Base-by-base conservation (phyloP, 2,888 invertebrate genomes). In the Trisateles emortualis region DNA sequence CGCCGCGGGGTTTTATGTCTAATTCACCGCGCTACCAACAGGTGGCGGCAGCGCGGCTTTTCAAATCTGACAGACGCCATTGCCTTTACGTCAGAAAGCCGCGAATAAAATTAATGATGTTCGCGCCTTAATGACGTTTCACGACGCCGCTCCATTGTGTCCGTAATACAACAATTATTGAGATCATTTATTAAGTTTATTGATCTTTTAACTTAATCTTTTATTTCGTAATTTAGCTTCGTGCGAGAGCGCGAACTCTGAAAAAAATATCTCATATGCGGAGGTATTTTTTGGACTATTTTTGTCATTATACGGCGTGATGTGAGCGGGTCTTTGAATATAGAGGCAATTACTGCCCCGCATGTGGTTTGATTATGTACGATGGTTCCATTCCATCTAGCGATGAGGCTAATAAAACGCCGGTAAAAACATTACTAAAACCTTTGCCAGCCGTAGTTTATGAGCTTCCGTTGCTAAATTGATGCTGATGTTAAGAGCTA, bases 171-270 rank as follows among this genome's bases (percentile, higher is more conserved):
- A 92, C 92, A 92, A 92, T 92, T 92, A 92, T 92, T 92, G 89
- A 92, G 92, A 92, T 92, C 92, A 92, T 92, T 92, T 92, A 92
- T 92, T 92, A 92, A 92, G 92, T 92, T 92, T 92, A 92, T 92
- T 92, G 92, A 92, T 92, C 92, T 92, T 92, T 92, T 92, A 92
- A 91, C 85, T 92, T 92, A 92, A 92, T 92, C 92, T 92, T 92
- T 92, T 92, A 92, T 92, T 92, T 92, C 89, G 92, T 92, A 92
- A 92, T 92, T 92, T 92, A 90, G 89, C 86, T 92, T 71, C 81
- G 82, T 84, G 86, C 87, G 85, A 88, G 88, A 86, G 86, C 89
- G 91, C 91, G 89, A 90, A 91, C 84, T 89, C 84, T 81, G 79
- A 83, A 92, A 92, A 88, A 92, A 92, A 89, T 78, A 91, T 88